Conservation (phyloP, 2,113 vertebrate species). For the Myotis lucifugus region DNA sequence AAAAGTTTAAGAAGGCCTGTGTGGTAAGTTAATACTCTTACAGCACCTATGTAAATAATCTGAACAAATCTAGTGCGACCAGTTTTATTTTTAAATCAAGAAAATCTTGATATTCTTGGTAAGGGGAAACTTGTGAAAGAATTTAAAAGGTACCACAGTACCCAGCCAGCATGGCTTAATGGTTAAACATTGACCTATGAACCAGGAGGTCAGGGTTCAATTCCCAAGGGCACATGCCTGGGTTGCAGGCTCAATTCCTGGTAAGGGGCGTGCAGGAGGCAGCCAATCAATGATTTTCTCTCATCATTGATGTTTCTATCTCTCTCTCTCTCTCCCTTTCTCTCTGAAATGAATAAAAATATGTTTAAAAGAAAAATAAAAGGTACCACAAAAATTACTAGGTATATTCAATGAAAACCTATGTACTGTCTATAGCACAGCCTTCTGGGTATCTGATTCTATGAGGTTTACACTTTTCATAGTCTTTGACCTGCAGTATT, state of each 20-base stretch:
- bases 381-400: neutral
- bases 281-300: too few species aligned
- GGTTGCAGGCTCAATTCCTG: accelerated
- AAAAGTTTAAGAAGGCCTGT: neutral
- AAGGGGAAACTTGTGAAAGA: neutral
- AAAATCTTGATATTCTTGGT: neutral
- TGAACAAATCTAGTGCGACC: neutral
- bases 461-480: neutral
- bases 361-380: neutral
- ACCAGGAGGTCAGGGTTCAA: too few species aligned
- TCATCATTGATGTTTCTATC: too few species aligned
- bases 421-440: neutral
- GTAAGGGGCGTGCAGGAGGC: too few species aligned
- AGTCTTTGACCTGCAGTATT: neutral
- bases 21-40: neutral
- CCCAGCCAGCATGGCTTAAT: too few species aligned
- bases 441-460: neutral
- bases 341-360: too few species aligned
- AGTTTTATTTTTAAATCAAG: neutral
- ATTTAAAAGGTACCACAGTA: neutral
- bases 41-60: neutral
- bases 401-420: neutral
- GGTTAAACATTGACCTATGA: too few species aligned
- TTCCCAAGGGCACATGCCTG: too few species aligned
- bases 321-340: too few species aligned